Conservation (phyloP, 1,140 invertebrate species). For the Panonychus citri region DNA sequence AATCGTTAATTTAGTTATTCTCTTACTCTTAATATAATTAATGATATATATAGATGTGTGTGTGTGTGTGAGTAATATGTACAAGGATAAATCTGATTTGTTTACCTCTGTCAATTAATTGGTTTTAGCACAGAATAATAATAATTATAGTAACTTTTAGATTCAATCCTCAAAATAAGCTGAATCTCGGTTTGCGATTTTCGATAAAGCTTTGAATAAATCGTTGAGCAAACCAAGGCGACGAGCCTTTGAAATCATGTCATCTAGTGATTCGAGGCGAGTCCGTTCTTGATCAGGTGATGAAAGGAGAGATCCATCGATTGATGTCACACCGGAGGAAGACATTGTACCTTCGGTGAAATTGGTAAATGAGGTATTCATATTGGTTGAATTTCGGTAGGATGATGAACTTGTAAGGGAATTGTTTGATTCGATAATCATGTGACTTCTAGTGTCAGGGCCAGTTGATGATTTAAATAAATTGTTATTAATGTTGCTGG, state of each 20-base stretch:
- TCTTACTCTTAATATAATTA: too few relatives aligned
- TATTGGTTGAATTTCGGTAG: neutral
- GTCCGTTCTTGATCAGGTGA: neutral
- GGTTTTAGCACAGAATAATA: too few relatives aligned
- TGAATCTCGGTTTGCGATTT: constrained; percentile 3
- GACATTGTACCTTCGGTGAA: neutral
- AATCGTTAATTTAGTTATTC: too few relatives aligned
- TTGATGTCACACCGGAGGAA: neutral
- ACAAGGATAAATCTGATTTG: too few relatives aligned
- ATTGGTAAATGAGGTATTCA: neutral
- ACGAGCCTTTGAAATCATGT: neutral
- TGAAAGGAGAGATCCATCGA: neutral
- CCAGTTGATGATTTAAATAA: neutral
- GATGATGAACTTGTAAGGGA: neutral
- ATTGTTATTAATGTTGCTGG: too few relatives aligned
- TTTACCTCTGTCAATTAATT: too few relatives aligned
- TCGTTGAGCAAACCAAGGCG: constrained; percentile 1
- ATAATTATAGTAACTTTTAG: neutral
- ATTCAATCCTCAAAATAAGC: constrained; percentile 8
- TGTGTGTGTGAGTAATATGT: too few relatives aligned
- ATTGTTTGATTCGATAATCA: neutral
- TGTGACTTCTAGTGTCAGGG: neutral
- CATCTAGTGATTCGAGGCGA: neutral
- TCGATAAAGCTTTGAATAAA: neutral
- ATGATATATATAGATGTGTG: too few relatives aligned